Percentiles rank a stretch among this genome's conserved stretches.
These are phyloP conservation scores for Sminthurides aquaticus DNA, from an alignment of 2,888 invertebrate species.

Conservation along the genomic window DNA sequence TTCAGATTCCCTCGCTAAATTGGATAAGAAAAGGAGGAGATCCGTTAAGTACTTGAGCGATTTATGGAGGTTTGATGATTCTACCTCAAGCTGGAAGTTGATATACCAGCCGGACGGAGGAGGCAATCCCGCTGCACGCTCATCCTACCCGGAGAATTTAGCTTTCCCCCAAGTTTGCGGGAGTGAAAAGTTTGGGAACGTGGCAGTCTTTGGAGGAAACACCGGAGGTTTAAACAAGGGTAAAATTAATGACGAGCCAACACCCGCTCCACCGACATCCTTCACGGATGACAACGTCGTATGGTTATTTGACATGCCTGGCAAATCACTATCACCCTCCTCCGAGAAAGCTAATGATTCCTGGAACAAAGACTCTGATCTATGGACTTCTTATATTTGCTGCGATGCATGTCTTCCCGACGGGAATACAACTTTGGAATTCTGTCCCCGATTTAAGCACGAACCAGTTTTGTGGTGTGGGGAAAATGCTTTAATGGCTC, in stretches of 20 bases:
- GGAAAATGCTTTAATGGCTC: constrained; percentile 40
- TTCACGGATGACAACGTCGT: constrained; percentile 36
- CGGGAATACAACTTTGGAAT: constrained; percentile 38
- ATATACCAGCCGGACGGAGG: too few species aligned
- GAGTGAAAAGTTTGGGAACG: constrained; percentile 24
- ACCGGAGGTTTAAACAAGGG: constrained; percentile 13
- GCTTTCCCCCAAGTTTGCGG: constrained; percentile 33
- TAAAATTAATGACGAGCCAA: constrained; percentile 12
- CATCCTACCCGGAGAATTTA: constrained; percentile 34
- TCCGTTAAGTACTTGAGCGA: constrained; percentile 16
- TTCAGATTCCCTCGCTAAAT: too few species aligned
- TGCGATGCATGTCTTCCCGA: constrained; percentile 43
- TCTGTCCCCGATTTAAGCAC: constrained; percentile 42
- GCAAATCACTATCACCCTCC: constrained; percentile 24
- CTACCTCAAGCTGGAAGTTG: constrained; percentile 27
- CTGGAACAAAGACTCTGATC: constrained; percentile 30
- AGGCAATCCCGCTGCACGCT: too few species aligned
- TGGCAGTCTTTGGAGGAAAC: constrained; percentile 35
- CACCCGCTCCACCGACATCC: constrained; percentile 21
- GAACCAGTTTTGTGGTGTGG: constrained; percentile 44
- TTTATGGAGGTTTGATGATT: constrained; percentile 32
- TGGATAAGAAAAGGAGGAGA: too few species aligned
- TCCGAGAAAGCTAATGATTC: constrained; percentile 4
- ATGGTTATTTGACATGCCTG: constrained; percentile 40
- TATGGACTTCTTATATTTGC: constrained; percentile 45